Evolutionary conservation across 2,797 vertebrate species (phyloP), one percentile per base, ranked within the genome.

Genomic region (Knipowitschia caucasica): DNA sequence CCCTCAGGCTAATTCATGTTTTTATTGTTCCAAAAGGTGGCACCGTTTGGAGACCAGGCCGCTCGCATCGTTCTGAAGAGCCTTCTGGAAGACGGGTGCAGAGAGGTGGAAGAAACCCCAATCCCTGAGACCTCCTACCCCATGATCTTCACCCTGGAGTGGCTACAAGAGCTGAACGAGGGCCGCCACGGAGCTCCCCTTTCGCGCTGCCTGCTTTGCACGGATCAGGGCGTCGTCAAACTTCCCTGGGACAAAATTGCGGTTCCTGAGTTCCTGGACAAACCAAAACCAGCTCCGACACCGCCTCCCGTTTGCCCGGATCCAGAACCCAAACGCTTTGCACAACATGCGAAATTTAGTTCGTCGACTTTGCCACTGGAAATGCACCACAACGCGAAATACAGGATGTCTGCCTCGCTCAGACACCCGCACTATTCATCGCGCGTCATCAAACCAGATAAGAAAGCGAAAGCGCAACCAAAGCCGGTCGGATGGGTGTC

Each of bases 61-160:
- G 93, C 91, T 0, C 89, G 93, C n/a, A 89, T 98, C 3, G 86
- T 89, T 20, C 40, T 98, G 50, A 98, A 96, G 74, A 91, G 89
- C 46, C 93, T 98, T 40, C 90, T 95, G 42, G 62, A 65, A n/a
- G 93, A 94, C 56, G 90, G 92, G 47, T 77, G 84, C 53, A 73
- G 86, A 50, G 82, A 88, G 0, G 91, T 95, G 56, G 91, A 95
- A 69, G 89, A 90, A 70, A 94, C 89, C 0, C 90, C 92, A 0
- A 47, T 98, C 18, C 87, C 91, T 0, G 91, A 92, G 75, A 89
- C 92, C 0, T 83, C 93, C 31, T 95, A 94, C 4, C 59, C 93
- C 0, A 77, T 88, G 71, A 92, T 98, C 65, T 98, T 98, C 77
- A 95, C 94, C 5, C 82, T 88, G 0, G 85, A 89, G 1, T 98